Evolutionary conservation across 2,888 invertebrate species (phyloP).

Genomic region (Heliconius charithonia): DNA sequence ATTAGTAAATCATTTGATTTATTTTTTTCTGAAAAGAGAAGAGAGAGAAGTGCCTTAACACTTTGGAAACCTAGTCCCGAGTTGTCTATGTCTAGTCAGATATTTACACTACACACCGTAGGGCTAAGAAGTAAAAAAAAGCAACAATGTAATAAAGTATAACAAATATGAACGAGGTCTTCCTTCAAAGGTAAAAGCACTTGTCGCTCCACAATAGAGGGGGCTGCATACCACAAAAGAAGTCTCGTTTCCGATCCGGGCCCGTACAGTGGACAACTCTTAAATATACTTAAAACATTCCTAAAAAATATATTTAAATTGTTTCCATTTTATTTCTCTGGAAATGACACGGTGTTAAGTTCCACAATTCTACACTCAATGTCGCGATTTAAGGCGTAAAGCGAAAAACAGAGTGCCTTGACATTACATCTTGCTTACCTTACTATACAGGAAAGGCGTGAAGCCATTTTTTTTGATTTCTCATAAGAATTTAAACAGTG

Average conservation of each 20-base stretch:
- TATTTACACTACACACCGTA: too few relatives aligned
- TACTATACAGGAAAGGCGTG: background rate
- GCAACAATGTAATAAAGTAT: constrained; percentile 22
- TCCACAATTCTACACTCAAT: background rate
- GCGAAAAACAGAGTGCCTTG: background rate
- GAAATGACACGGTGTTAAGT: background rate
- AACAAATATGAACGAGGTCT: constrained; percentile 46
- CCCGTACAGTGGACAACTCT: constrained; percentile 34
- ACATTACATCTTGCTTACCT: background rate
- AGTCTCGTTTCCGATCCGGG: constrained; percentile 54
- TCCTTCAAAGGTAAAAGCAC: constrained; percentile 64
- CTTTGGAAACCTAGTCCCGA: too few relatives aligned
- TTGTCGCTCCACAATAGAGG: constrained; percentile 63
- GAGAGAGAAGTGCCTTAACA: too few relatives aligned
- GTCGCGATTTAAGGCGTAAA: background rate
- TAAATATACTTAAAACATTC: constrained; percentile 5
- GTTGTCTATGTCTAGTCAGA: too few relatives aligned
- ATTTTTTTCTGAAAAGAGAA: too few relatives aligned
- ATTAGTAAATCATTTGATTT: too few relatives aligned
- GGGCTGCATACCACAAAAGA: constrained; percentile 59
- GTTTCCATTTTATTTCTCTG: background rate
- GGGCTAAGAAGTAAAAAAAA: background rate
- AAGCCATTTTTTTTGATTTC: background rate
- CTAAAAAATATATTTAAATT: background rate
- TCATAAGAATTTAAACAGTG: constrained; percentile 20